These are phyloP conservation scores for Caenorhabditis afra DNA, from an alignment of 2,888 invertebrate genomes.

Conservation along the genomic window DNA sequence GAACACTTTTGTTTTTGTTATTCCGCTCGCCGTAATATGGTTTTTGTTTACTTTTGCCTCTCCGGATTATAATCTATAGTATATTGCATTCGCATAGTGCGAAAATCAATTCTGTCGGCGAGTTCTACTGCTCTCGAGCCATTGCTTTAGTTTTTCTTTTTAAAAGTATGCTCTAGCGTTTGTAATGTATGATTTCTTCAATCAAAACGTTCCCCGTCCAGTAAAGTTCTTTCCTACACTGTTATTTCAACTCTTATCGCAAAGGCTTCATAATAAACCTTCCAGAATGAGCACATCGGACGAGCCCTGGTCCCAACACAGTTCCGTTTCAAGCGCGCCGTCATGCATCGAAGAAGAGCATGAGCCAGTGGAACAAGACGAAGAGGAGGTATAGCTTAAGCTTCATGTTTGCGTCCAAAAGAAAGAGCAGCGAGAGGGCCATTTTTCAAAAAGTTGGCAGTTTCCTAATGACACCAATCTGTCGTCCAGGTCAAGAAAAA, in stretches of 20 bases:
- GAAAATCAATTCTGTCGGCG: too few species aligned
- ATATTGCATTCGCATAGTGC: too few species aligned
- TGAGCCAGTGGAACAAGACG: slow-evolving; percentile 54
- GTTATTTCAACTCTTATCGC: background rate
- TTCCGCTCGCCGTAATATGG: background rate
- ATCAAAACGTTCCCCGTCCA: too few species aligned
- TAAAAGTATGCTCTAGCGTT: too few species aligned
- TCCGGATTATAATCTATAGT: too few species aligned
- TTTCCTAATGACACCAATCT: slow-evolving; percentile 41
- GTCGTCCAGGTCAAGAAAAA: slow-evolving; percentile 42
- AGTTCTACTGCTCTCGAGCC: too few species aligned
- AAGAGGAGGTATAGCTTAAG: slow-evolving; percentile 40
- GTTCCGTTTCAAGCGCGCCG: slow-evolving; percentile 35
- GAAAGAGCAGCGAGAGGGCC: slow-evolving; percentile 2
- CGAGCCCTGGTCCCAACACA: slow-evolving; percentile 44
- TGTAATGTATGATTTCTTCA: too few species aligned
- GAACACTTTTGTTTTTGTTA: too few species aligned
- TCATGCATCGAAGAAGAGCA: slow-evolving; percentile 55
- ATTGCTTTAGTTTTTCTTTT: too few species aligned
- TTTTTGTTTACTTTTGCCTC: background rate
- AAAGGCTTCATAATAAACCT: too few species aligned
- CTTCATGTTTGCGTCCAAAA: slow-evolving; percentile 3
- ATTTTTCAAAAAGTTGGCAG: slow-evolving; percentile 19
- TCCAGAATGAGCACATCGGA: slow-evolving; percentile 19
- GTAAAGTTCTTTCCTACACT: too few species aligned